Percentiles rank a stretch among this genome's conserved stretches.
phyloP scores from a whole-genome alignment of 2,113 vertebrate species.

The Cephalophus harveyi region DNA sequence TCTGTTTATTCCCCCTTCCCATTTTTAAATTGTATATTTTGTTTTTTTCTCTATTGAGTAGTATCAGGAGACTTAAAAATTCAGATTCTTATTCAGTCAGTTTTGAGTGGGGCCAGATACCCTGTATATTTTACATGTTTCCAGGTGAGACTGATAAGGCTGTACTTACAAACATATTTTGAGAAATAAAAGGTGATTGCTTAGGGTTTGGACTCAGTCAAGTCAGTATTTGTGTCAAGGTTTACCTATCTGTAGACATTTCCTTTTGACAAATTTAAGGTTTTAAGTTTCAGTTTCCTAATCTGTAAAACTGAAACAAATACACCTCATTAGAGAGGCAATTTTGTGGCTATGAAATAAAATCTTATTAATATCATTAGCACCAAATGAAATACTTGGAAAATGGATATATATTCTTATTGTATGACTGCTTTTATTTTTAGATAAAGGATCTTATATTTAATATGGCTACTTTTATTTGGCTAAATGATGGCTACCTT shows the following conservation, averaged over 20 bases:
- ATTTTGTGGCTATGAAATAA: not conserved
- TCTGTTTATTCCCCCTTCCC: not conserved
- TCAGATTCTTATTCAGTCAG: not conserved
- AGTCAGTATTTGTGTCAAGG: not conserved
- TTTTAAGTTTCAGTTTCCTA: not conserved
- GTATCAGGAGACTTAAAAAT: not conserved
- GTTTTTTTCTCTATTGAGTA: not conserved
- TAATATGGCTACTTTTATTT: not conserved
- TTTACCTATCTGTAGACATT: not conserved
- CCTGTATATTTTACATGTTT: not conserved
- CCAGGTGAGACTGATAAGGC: not conserved
- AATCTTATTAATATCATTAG: not conserved
- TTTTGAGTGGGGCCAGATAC: not conserved
- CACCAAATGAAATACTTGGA: not conserved
- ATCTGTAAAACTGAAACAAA: slow-evolving; percentile 10
- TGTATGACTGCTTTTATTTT: not conserved
- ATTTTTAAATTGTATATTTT: not conserved
- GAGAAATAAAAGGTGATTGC: not conserved
- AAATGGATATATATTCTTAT: not conserved
- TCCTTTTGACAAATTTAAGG: not conserved
- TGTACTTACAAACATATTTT: not conserved
- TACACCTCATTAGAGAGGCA: not conserved
- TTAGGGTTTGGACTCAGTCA: not conserved
- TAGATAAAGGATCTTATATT: not conserved
- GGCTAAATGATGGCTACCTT: not conserved